These are phyloP conservation scores for Cryptomyrus ogoouensis DNA, from an alignment of 2,113 vertebrate genomes.

Conservation along the genomic window DNA sequence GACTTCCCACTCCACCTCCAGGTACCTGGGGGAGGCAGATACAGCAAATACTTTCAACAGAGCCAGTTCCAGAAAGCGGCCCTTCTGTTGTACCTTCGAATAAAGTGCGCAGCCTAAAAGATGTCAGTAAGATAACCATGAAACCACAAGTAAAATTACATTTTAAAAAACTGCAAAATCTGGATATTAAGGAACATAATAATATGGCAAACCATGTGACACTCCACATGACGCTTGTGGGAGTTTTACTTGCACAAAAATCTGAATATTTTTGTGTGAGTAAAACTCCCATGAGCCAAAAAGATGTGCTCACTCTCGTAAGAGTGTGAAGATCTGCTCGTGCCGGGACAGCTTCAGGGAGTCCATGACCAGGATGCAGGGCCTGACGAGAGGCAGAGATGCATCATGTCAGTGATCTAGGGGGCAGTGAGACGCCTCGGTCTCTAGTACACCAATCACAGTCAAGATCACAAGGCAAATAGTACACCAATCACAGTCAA, in stretches of 20 bases:
- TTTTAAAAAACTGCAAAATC: background rate
- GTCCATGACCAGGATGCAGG: slow-evolving; percentile 91
- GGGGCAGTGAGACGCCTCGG: background rate
- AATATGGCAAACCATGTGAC: background rate
- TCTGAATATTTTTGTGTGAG: no score
- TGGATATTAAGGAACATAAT: background rate
- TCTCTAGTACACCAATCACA: background rate
- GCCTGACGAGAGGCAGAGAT: slow-evolving; percentile 54
- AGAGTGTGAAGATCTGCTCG: slow-evolving; percentile 79
- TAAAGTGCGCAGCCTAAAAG: background rate
- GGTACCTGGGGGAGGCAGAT: slow-evolving; percentile 65
- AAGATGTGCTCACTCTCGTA: slow-evolving; percentile 83
- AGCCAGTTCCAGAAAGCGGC: background rate
- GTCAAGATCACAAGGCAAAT: background rate
- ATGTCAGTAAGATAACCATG: background rate
- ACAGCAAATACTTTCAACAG: background rate
- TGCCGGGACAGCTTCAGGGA: slow-evolving; percentile 82
- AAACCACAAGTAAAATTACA: background rate
- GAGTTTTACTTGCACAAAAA: no score
- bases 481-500: background rate
- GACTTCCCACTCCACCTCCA: slow-evolving; percentile 85
- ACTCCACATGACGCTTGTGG: background rate
- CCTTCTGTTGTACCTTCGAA: background rate
- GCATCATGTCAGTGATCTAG: background rate
- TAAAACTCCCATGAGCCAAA: no score